Evolutionary conservation across 2,797 vertebrate species (phyloP).

Genomic region (Xenops minutus): DNA sequence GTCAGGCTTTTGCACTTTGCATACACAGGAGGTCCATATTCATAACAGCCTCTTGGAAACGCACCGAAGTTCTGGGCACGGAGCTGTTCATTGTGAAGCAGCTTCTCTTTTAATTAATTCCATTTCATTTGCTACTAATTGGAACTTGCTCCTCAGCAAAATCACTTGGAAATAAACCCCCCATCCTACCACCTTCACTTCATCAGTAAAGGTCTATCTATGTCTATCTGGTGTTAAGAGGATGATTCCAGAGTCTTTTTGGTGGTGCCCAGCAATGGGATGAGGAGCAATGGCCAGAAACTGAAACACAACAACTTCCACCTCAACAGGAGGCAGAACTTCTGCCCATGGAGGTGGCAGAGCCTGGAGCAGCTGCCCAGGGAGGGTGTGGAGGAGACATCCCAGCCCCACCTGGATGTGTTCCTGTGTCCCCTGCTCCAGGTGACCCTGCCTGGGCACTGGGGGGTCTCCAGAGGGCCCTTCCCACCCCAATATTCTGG

Average conservation of each 20-base stretch:
- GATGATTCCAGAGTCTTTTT: rapidly evolving
- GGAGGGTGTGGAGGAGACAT: not conserved
- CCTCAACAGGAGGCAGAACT: rapidly evolving
- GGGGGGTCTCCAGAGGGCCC: not conserved
- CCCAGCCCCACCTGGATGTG: not conserved
- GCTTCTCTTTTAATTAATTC: not conserved
- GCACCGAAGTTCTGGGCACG: not conserved
- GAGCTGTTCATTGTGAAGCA: not conserved
- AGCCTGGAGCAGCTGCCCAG: not conserved
- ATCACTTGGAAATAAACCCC: not conserved
- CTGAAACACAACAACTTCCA: not conserved
- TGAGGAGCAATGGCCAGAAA: not conserved
- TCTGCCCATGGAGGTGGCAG: not conserved
- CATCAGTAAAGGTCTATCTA: not conserved
- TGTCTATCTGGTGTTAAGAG: not conserved
- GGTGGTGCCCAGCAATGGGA: not conserved
- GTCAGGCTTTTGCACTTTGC: not conserved
- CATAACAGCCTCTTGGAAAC: not conserved
- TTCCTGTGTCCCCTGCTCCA: not conserved
- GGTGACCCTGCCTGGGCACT: not conserved
- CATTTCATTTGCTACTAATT: not conserved
- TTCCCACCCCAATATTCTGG: rapidly evolving
- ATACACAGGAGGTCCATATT: not conserved
- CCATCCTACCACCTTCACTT: not conserved
- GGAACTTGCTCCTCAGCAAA: not conserved